Evolutionary conservation across 2,888 invertebrate species (phyloP).

Genomic region (Podotricha telesiphe): DNA sequence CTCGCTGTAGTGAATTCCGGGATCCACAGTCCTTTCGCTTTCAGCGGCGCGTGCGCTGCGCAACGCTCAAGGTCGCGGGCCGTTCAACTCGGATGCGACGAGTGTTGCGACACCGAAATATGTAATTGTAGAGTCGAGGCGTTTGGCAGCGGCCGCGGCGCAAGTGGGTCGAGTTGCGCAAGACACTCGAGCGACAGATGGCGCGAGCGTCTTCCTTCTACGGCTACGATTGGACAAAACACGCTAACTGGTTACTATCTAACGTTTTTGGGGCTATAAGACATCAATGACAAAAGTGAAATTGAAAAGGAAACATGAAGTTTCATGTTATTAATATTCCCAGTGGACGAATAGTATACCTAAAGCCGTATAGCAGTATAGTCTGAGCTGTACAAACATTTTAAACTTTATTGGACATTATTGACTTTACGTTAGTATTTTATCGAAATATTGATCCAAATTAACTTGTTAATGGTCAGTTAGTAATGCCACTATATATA

Average conservation of each 20-base stretch:
- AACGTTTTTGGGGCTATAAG: constrained; percentile 1
- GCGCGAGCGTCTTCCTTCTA: constrained; percentile 77
- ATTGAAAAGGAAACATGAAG: too few species aligned
- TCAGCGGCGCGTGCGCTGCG: constrained; percentile 76
- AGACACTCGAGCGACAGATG: constrained; percentile 75
- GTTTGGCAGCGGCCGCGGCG: constrained; percentile 79
- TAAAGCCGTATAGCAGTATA: too few species aligned
- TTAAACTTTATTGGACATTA: neutral
- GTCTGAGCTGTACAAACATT: neutral
- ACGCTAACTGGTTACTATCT: constrained; percentile 3
- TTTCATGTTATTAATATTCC: neutral
- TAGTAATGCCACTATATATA: neutral
- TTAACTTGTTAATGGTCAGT: neutral
- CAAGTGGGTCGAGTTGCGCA: constrained; percentile 82
- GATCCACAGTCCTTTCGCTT: constrained; percentile 77
- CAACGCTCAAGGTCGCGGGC: constrained; percentile 81
- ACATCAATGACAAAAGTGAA: neutral
- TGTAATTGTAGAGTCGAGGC: constrained; percentile 81
- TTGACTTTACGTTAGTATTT: neutral
- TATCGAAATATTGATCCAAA: neutral
- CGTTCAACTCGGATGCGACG: constrained; percentile 84
- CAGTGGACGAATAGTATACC: neutral
- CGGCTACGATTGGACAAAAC: constrained; percentile 52
- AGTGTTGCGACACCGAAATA: constrained; percentile 81
- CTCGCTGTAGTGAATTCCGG: constrained; percentile 59